Evolutionary conservation across 2,113 vertebrate species (phyloP).

Genomic region (Lepisosteus osseus): DNA sequence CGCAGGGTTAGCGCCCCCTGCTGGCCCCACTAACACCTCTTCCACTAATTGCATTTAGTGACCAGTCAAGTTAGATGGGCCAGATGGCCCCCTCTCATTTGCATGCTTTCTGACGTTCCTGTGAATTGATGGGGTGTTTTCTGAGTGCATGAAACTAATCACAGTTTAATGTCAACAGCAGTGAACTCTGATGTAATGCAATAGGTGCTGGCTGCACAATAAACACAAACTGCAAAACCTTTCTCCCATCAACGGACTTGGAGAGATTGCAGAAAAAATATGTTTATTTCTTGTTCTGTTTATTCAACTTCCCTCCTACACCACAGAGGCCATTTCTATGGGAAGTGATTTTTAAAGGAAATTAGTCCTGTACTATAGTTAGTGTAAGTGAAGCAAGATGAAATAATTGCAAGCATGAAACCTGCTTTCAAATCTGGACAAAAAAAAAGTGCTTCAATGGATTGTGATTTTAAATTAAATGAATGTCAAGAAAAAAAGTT

Average conservation of each 20-base stretch:
- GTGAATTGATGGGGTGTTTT: slow-evolving; percentile 37
- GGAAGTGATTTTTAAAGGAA: slow-evolving; percentile 8
- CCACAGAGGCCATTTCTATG: slow-evolving; percentile 4
- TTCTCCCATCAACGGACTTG: slow-evolving; percentile 7
- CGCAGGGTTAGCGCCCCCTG: too few species aligned
- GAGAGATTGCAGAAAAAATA: slow-evolving; percentile 5
- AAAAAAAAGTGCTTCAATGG: too few species aligned
- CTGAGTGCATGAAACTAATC: slow-evolving; percentile 9
- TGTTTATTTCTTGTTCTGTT: slow-evolving; percentile 42
- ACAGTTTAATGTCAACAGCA: slow-evolving; percentile 14
- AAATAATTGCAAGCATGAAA: too few species aligned
- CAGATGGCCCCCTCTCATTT: slow-evolving; percentile 55
- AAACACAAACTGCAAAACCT: background rate
- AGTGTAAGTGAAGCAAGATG: slow-evolving; percentile 32
- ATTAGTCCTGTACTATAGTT: slow-evolving; percentile 22
- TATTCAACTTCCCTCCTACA: slow-evolving; percentile 25
- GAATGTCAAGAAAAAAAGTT: too few species aligned
- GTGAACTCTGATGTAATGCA: background rate
- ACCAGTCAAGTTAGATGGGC: slow-evolving; percentile 28
- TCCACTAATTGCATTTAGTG: too few species aligned
- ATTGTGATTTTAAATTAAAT: too few species aligned
- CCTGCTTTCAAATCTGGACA: too few species aligned
- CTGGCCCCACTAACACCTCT: too few species aligned
- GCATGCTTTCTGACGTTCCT: slow-evolving; percentile 57
- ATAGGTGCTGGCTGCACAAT: background rate